Conservation (phyloP, 1,140 invertebrate genomes). For the Ptiloglossa arizonensis region DNA sequence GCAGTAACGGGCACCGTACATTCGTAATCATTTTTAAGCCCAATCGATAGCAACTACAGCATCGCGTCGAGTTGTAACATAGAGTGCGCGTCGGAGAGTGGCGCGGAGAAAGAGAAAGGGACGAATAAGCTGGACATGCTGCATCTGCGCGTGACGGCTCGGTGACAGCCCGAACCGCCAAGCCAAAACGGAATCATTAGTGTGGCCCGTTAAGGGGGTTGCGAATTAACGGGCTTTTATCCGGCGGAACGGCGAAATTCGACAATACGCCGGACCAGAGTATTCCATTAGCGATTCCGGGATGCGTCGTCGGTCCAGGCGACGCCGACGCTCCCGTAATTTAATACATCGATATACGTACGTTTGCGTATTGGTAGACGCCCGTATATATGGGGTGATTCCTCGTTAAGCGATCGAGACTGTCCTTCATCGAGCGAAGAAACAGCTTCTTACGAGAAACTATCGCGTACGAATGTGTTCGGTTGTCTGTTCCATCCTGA, state of each 20-base stretch:
- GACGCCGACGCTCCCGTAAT: constrained; percentile 58
- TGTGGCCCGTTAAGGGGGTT: constrained; percentile 67
- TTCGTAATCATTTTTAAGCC: constrained; percentile 45
- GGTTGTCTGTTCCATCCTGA: too few species aligned
- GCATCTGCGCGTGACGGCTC: constrained; percentile 67
- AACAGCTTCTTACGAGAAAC: background rate
- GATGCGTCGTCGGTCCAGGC: constrained; percentile 56
- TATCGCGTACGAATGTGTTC: background rate
- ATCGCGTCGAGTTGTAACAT: constrained; percentile 43
- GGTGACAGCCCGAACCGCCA: constrained; percentile 65
- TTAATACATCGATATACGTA: constrained; percentile 63
- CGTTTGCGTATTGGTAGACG: constrained; percentile 5
- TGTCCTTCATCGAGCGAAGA: background rate
- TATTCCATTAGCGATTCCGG: constrained; percentile 76
- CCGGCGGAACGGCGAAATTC: constrained; percentile 66
- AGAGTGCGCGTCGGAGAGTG: constrained; percentile 7
- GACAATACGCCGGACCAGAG: constrained; percentile 69
- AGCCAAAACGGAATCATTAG: constrained; percentile 71
- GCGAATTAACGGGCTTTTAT: constrained; percentile 69
- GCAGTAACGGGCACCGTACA: constrained; percentile 9
- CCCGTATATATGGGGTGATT: background rate
- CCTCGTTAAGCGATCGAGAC: constrained; percentile 10
- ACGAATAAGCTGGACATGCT: constrained; percentile 53
- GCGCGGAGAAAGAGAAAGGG: constrained; percentile 32
- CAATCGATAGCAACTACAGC: constrained; percentile 54